Conservation (phyloP, 2,888 invertebrate genomes). For the Syrista parreyssii region DNA sequence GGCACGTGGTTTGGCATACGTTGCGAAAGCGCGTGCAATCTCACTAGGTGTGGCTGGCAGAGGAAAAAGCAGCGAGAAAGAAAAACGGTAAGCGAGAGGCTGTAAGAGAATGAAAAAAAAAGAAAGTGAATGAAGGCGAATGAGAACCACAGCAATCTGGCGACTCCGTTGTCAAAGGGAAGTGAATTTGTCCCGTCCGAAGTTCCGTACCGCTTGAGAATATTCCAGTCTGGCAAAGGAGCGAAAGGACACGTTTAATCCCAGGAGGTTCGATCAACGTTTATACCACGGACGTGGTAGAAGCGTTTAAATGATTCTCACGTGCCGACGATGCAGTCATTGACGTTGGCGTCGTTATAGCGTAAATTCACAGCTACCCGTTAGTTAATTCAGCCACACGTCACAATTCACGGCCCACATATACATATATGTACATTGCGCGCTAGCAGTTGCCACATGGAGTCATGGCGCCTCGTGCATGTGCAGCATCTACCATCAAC, state of each 20-base stretch:
- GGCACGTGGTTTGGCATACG: neutral
- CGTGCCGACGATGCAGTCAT: slow-evolving; percentile 14
- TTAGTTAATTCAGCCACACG: slow-evolving; percentile 31
- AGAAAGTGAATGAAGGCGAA: neutral
- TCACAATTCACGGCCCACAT: slow-evolving; percentile 27
- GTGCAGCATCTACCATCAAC: slow-evolving; percentile 5
- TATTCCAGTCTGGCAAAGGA: neutral
- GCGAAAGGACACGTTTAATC: neutral
- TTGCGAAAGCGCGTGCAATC: neutral
- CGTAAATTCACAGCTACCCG: slow-evolving; percentile 26
- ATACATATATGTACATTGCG: slow-evolving; percentile 12
- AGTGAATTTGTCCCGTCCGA: neutral
- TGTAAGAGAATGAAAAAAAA: neutral
- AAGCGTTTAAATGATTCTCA: slow-evolving; percentile 36
- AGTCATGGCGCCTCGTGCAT: neutral
- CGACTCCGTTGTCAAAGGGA: neutral
- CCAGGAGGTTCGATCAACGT: neutral
- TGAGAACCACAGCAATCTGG: neutral
- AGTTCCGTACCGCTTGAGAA: neutral
- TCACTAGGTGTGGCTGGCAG: neutral
- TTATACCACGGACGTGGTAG: neutral
- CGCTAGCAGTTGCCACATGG: slow-evolving; percentile 9
- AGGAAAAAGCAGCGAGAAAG: neutral
- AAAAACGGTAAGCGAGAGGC: neutral
- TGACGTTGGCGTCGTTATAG: slow-evolving; percentile 3